Conservation (phyloP, 2,797 vertebrate species). For the Enteromius viviparus region DNA sequence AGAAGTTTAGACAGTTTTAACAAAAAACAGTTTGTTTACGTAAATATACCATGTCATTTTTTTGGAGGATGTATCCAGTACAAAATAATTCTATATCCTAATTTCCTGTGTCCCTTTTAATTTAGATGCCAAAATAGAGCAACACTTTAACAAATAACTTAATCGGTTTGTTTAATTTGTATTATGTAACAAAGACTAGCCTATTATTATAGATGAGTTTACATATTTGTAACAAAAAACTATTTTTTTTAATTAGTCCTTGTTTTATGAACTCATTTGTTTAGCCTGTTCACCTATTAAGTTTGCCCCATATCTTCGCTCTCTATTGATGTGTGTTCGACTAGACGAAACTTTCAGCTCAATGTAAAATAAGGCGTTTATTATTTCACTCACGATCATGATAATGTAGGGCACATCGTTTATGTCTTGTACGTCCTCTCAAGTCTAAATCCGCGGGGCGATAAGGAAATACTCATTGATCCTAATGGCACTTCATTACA, state of each 20-base stretch:
- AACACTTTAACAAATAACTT: not conserved
- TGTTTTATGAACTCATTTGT: not conserved
- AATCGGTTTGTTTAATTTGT: not conserved
- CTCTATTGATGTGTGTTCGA: not conserved
- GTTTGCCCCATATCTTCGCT: not conserved
- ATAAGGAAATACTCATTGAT: not conserved
- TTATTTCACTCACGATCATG: conserved; percentile 15
- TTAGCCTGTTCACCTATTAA: not conserved
- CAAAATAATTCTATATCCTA: not conserved
- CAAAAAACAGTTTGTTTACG: not conserved
- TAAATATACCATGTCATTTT: not conserved
- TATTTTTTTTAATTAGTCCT: not conserved
- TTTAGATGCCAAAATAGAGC: not conserved
- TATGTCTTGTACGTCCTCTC: not conserved
- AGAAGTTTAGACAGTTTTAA: conserved; percentile 8
- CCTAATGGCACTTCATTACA: not conserved
- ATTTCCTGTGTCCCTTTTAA: not conserved
- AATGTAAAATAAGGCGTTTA: conserved; percentile 11
- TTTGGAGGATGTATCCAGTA: not conserved
- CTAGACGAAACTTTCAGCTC: conserved; percentile 17
- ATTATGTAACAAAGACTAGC: not conserved
- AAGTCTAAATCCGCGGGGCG: not conserved
- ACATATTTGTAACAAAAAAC: not conserved
- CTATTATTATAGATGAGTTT: not conserved
- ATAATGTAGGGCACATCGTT: not conserved